phyloP scores from a whole-genome alignment of 2,113 vertebrate species.

The Dermatemys mawii region DNA sequence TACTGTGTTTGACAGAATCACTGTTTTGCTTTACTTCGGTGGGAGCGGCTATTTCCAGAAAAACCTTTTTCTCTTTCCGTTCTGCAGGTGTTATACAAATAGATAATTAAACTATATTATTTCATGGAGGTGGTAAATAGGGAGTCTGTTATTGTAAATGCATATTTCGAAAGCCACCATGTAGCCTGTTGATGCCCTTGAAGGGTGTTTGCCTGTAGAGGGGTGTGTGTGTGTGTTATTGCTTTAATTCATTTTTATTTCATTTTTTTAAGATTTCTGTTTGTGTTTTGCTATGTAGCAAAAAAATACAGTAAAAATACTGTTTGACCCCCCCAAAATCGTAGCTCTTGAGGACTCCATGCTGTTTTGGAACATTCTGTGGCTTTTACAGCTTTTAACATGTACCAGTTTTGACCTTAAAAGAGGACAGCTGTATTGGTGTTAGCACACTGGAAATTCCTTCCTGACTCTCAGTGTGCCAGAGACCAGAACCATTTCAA shows the following conservation, averaged over 20 bases:
- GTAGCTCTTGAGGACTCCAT: conserved; percentile 2
- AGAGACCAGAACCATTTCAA: conserved; percentile 37
- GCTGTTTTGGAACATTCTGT: conserved; percentile 70
- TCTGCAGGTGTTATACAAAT: not conserved
- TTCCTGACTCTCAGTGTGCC: not conserved
- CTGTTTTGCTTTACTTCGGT: not conserved
- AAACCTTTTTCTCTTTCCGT: not conserved
- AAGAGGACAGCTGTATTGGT: conserved; percentile 41
- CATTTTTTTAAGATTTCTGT: conserved; percentile 25
- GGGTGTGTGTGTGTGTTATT: not conserved
- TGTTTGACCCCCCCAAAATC: conserved; percentile 38
- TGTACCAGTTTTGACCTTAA: conserved; percentile 39
- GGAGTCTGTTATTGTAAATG: not conserved
- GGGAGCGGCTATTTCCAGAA: not conserved
- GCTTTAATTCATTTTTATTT: conserved; percentile 19
- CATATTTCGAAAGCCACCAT: not conserved
- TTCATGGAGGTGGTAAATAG: not conserved
- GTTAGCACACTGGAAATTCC: conserved; percentile 16
- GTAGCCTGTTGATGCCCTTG: not conserved
- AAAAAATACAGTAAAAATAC: not conserved
- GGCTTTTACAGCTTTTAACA: conserved; percentile 53
- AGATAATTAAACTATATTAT: not conserved
- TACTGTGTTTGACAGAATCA: not conserved
- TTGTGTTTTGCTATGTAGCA: conserved; percentile 35
- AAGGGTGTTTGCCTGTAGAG: conserved; percentile 11